phyloP scores from a whole-genome alignment of 1,140 invertebrate genomes.

The Myzus persicae region DNA sequence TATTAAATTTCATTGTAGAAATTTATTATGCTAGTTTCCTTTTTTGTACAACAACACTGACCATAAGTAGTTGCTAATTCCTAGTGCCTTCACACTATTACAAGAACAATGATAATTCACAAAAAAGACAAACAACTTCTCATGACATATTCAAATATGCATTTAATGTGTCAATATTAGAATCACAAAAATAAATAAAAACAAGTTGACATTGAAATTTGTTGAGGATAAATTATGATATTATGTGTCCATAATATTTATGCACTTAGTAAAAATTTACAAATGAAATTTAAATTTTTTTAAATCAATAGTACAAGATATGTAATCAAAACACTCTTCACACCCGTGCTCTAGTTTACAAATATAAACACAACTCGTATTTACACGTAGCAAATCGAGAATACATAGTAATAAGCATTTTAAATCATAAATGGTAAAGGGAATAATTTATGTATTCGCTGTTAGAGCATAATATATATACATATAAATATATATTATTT shows the following conservation, averaged over 20 bases:
- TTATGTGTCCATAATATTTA: not conserved
- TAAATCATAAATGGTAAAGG: too few species aligned
- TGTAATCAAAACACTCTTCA: too few species aligned
- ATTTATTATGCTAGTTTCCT: not conserved
- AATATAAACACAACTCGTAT: too few species aligned
- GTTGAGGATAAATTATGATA: not conserved
- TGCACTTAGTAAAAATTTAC: not conserved
- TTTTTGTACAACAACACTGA: not conserved
- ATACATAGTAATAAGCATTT: too few species aligned
- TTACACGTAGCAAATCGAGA: too few species aligned
- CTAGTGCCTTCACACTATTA: not conserved
- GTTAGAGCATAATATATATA: too few species aligned
- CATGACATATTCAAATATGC: not conserved
- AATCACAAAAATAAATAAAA: not conserved
- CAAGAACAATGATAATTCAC: not conserved
- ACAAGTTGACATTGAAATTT: not conserved
- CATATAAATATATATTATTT: too few species aligned
- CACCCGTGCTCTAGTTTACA: too few species aligned
- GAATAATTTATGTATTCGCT: too few species aligned
- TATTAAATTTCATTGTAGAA: not conserved
- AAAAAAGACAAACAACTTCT: not conserved
- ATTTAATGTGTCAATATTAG: conserved; percentile 41
- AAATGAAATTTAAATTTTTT: not conserved
- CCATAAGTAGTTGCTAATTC: not conserved
- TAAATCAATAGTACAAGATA: not conserved